Percentiles rank a stretch among this genome's conserved stretches.
Evolutionary conservation across 2,888 invertebrate genomes (phyloP).

Genomic region (Hesperia comma): DNA sequence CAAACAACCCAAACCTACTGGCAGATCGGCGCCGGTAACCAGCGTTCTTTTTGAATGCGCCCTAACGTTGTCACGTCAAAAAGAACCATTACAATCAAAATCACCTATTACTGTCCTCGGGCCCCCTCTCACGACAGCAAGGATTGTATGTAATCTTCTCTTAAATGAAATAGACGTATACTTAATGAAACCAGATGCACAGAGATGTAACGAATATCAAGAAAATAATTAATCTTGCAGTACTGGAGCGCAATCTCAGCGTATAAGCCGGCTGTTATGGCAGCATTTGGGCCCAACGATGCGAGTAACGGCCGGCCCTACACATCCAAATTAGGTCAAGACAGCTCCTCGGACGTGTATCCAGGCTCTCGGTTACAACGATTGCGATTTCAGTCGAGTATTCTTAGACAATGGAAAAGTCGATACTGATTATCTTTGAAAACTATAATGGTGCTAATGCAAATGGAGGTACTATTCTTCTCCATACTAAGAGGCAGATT

Average conservation of each 20-base stretch:
- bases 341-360: constrained; percentile 23
- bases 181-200: neutral
- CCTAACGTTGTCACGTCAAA: too few species aligned
- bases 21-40: too few species aligned
- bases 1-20: too few species aligned
- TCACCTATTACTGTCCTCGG: too few species aligned
- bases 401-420: constrained; percentile 21
- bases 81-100: too few species aligned
- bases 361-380: constrained; percentile 23
- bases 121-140: too few species aligned
- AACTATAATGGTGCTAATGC: too few species aligned
- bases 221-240: constrained; percentile 22
- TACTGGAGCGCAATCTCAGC: constrained; percentile 26
- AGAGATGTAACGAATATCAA: neutral
- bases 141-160: too few species aligned
- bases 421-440: constrained; percentile 1
- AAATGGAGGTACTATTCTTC: too few species aligned
- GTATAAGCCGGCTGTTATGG: constrained; percentile 30
- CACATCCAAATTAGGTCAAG: constrained; percentile 32
- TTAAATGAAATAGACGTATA: too few species aligned
- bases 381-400: constrained; percentile 18
- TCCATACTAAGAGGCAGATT: too few species aligned
- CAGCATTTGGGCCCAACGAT: constrained; percentile 25
- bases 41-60: too few species aligned
- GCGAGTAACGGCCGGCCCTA: constrained; percentile 21